These are phyloP conservation scores for Strix uralensis DNA, from an alignment of 2,113 vertebrate genomes.

Conservation along the genomic window DNA sequence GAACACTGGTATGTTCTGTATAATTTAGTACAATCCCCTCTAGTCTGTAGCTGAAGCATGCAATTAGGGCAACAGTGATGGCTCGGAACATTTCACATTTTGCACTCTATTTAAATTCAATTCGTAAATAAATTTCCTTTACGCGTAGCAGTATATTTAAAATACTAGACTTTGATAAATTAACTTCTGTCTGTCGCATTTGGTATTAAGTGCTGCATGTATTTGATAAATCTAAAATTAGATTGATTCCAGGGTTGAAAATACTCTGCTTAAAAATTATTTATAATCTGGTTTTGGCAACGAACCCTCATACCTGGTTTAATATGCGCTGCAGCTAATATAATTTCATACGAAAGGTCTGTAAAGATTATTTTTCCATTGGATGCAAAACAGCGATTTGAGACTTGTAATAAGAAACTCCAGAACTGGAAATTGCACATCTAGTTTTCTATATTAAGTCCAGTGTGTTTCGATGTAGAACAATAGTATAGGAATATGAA, in stretches of 20 bases:
- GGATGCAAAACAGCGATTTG: background rate
- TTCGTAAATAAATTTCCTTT: constrained; percentile 68
- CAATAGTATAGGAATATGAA: background rate
- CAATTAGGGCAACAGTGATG: constrained; percentile 75
- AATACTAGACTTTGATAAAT: constrained; percentile 39
- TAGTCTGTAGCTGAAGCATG: constrained; percentile 73
- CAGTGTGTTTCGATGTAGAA: background rate
- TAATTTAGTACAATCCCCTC: constrained; percentile 80
- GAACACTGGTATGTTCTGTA: constrained; percentile 71
- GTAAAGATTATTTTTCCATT: background rate
- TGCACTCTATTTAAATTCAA: constrained; percentile 61
- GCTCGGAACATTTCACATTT: constrained; percentile 70
- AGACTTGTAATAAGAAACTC: background rate
- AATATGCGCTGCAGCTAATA: background rate
- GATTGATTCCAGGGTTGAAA: background rate
- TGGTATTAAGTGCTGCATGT: background rate
- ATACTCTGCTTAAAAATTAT: background rate
- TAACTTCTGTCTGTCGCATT: constrained; percentile 26
- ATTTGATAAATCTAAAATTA: constrained; percentile 22
- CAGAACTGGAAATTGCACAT: background rate
- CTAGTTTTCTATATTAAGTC: background rate
- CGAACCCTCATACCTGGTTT: background rate
- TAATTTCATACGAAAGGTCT: background rate
- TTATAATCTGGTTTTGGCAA: constrained; percentile 14
- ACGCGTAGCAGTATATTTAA: constrained; percentile 16